Conservation (phyloP, 2,797 vertebrate species). For the Antennarius maculatus region DNA sequence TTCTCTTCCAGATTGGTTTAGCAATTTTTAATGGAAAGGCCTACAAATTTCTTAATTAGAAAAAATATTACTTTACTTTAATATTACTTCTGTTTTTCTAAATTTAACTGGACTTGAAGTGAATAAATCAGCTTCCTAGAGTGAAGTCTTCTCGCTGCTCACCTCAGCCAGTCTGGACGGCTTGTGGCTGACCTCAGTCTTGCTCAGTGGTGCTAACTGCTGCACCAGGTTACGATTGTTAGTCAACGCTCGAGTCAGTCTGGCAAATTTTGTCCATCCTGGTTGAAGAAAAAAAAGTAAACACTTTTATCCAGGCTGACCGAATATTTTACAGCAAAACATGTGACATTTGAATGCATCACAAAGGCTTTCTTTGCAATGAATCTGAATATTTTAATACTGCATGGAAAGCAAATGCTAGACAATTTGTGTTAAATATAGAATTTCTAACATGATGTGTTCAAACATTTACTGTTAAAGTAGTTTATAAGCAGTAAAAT, state of each 20-base stretch:
- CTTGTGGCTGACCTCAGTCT: constrained; percentile 93
- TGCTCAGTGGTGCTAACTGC: constrained; percentile 93
- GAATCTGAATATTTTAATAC: not conserved
- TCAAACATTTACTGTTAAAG: not conserved
- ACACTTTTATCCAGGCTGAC: not conserved
- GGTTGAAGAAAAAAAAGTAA: constrained; percentile 20
- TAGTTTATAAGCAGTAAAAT: too few species aligned
- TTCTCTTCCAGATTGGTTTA: too few species aligned
- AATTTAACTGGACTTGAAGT: too few species aligned
- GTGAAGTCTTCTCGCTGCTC: constrained; percentile 52
- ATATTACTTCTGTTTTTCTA: too few species aligned
- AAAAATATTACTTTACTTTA: too few species aligned
- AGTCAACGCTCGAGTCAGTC: constrained; percentile 93
- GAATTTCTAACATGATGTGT: too few species aligned
- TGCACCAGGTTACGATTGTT: constrained; percentile 93
- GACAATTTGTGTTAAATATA: not conserved
- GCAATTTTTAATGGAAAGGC: too few species aligned
- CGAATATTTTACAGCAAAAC: too few species aligned
- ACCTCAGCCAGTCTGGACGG: constrained; percentile 96
- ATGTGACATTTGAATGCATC: not conserved
- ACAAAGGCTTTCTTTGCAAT: not conserved
- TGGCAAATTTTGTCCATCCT: constrained; percentile 98
- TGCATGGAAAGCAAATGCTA: not conserved
- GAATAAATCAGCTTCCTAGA: too few species aligned
- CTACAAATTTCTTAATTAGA: too few species aligned